phyloP scores from a whole-genome alignment of 2,113 vertebrate genomes.

The Anoura caudifer region DNA sequence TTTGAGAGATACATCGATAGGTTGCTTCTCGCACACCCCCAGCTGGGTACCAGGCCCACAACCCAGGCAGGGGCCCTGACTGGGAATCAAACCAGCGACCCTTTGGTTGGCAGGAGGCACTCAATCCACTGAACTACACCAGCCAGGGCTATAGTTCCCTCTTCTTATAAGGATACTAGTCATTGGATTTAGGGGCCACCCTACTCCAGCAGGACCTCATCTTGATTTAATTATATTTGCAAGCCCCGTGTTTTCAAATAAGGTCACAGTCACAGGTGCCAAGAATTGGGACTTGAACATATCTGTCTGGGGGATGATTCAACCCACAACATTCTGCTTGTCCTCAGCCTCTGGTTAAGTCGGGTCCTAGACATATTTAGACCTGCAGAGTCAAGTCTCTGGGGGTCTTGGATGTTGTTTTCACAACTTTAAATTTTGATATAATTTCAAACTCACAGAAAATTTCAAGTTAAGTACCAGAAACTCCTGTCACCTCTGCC shows the following conservation, averaged over 20 bases:
- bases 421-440: not conserved
- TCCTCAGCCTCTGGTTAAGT: not conserved
- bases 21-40: no score
- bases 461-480: not conserved
- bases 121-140: no score
- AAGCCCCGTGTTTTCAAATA: not conserved
- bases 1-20: no score
- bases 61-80: no score
- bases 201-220: not conserved
- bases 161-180: not conserved
- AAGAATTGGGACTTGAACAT: no score
- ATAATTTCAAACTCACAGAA: not conserved
- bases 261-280: not conserved
- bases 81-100: no score
- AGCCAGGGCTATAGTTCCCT: not conserved
- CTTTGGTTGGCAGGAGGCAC: no score
- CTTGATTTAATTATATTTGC: not conserved
- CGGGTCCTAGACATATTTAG: rapidly evolving
- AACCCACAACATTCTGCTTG: rapidly evolving
- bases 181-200: not conserved
- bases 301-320: not conserved
- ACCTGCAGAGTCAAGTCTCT: not conserved
- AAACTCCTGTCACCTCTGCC: not conserved
- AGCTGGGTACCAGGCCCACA: no score
- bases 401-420: not conserved